Percentiles rank a stretch among this genome's conserved stretches.
Evolutionary conservation across 2,797 vertebrate genomes (phyloP).

Genomic region (Streptopelia turtur): DNA sequence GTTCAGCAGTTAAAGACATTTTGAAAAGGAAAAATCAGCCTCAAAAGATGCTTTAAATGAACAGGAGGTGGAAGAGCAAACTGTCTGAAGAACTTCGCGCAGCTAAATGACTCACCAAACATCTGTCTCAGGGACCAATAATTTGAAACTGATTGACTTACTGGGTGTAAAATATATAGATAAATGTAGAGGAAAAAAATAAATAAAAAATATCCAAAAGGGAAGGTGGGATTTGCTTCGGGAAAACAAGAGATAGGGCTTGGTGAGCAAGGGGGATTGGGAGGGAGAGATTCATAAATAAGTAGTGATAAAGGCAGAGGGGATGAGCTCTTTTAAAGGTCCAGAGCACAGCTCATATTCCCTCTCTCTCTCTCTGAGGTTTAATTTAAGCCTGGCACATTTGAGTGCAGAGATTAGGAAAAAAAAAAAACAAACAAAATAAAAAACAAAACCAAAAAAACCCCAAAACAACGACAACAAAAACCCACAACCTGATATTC

Average conservation of each 20-base stretch:
- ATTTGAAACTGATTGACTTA: constrained; percentile 68
- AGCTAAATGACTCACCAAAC: constrained; percentile 49
- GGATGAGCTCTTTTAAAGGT: constrained; percentile 19
- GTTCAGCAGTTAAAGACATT: constrained; percentile 58
- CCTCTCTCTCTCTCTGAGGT: background rate
- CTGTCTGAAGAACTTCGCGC: background rate
- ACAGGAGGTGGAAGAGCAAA: constrained; percentile 55
- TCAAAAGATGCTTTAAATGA: constrained; percentile 68
- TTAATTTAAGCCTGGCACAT: constrained; percentile 58
- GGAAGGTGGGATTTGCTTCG: background rate
- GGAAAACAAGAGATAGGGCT: background rate
- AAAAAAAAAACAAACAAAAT: background rate
- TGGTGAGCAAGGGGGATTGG: background rate
- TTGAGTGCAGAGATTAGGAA: background rate
- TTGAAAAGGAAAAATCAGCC: constrained; percentile 59
- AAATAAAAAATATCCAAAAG: background rate
- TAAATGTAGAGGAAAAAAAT: background rate
- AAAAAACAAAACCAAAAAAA: background rate
- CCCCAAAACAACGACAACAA: too few species aligned
- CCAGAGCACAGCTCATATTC: background rate
- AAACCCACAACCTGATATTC: constrained; percentile 32
- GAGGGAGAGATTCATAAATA: constrained; percentile 29
- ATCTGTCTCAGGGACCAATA: constrained; percentile 63
- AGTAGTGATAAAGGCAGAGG: background rate
- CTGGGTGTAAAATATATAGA: constrained; percentile 52